Base-by-base conservation (phyloP, 2,797 vertebrate species). In the Enteromius viviparus region DNA sequence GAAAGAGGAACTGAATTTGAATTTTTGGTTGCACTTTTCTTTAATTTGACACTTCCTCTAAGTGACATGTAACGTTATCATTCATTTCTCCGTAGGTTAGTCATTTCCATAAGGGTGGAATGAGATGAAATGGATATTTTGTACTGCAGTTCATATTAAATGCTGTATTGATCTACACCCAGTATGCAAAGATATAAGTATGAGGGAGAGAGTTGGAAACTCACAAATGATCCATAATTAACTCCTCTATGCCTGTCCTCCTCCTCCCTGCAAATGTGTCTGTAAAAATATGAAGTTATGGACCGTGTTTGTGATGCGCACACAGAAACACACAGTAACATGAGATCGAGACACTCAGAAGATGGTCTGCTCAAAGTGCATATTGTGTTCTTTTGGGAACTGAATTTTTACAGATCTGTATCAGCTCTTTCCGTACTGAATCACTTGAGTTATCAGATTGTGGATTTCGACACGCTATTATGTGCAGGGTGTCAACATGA, bases 201-300 rank as follows among this genome's bases (percentile, higher is more conserved):
- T 65, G 60, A 78, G 65, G 21, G 29, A 53, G 45, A 80, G 64
- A 55, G 23, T 55, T 71, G 9, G 37, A 70, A 80, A 53, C 78
- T 80, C 66, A 71, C 49, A 80, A 80, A 70, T 60, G 23, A 80
- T 71, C 66, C 66, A 70, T 80, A 60, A 58, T 80, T 80, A 80
- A 80, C 66, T 80, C 53, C 19, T 49, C 60, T 78, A 60, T 78
- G 76, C 26, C 76, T 49, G 60, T 71, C 51, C n/a, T 66, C 76
- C 64, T 66, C 65, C 65, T 70, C 65, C 29, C 34, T 2, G 37
- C 58, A 62, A 64, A 77, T 60, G 60, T 76, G 80, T 3, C 37
- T 40, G 11, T 55, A 53, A 66, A 75, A 40, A 45, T 80, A 19
- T 45, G 23, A 70, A 64, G 34, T 53, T 42, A 5, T 65, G 60